Conservation (phyloP, 2,113 vertebrate genomes). For the Raja brachyura region DNA sequence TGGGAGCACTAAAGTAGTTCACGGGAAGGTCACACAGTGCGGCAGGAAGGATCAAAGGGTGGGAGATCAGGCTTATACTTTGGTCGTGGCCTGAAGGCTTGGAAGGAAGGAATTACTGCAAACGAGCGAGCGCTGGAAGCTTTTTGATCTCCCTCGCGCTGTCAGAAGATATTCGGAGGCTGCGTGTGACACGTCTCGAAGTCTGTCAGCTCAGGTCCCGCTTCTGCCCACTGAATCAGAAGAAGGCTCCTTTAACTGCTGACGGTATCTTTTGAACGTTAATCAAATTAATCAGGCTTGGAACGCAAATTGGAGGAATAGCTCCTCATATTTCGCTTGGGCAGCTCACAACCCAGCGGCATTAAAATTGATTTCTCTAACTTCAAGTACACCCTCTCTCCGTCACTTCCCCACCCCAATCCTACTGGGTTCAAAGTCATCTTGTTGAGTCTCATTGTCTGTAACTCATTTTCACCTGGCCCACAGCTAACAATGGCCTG, state of each 20-base stretch:
- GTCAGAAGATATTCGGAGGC: conserved; percentile 13
- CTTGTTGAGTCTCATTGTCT: no score
- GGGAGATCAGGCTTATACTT: neutral
- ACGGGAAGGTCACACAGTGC: conserved; percentile 22
- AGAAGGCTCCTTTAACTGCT: neutral
- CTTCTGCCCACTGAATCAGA: neutral
- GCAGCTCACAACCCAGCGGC: no score
- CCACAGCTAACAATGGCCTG: no score
- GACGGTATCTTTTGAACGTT: neutral
- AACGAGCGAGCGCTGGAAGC: neutral
- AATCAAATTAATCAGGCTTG: neutral
- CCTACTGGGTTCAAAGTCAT: no score
- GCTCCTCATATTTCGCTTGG: no score
- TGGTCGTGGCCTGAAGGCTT: neutral
- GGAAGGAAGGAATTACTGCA: neutral
- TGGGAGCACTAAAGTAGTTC: neutral
- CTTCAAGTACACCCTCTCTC: no score
- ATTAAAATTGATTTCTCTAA: no score
- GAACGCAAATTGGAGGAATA: no score
- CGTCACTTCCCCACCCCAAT: no score
- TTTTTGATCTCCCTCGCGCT: conserved; percentile 14
- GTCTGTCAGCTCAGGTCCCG: neutral
- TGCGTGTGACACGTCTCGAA: neutral
- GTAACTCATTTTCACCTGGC: no score
- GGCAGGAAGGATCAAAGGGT: conserved; percentile 30